Base-by-base conservation (phyloP, 1,140 invertebrate genomes). In the Pantala flavescens region DNA sequence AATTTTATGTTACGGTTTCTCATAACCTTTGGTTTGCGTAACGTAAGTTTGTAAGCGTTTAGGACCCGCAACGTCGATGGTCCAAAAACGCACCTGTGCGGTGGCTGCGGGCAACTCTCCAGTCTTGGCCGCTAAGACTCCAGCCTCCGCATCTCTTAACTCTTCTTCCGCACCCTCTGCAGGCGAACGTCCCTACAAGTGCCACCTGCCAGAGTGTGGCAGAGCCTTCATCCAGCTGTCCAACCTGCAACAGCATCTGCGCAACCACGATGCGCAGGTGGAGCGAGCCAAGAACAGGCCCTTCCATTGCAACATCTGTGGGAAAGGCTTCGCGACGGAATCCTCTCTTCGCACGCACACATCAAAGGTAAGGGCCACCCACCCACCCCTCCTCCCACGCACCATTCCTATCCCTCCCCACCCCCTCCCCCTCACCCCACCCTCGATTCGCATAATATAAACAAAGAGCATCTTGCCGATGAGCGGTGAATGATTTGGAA, bases 101-200 rank as follows among this genome's bases (percentile, higher is more conserved):
- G 9, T 2, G 28, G 28, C 28, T 36, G 28, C 28, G 28, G 28
- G 28, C 28, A 36, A 2, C 28, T 36, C 28, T 36, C 28, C 28
- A 36, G 28, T 36, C 28, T 2, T 36, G 3, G 28, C 49, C 49
- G 49, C 49, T 3, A 36, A 36, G 28, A 36, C 9, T 21, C 49
- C 49, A 19, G 49, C n/a, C 49, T 21, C 49, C 49, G 49, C 49
- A 36, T 36, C 28, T 36, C 49, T 21, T 63, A 21, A 63, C 49
- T 21, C n/a, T 3, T 21, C 12, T 12, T 63, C n/a, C 49, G n/a
- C 49, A 16, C 12, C 49, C 49, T 16, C 49, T 89, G 43, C 86
- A 98, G 96, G 95, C 80, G 96, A 97, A 86, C 89, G 96, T 78
- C 96, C 96, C 12, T 98, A 98, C 87, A 95, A 96, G 85, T 98